phyloP scores from a whole-genome alignment of 1,140 invertebrate genomes.

The Thereuonema tuberculata region DNA sequence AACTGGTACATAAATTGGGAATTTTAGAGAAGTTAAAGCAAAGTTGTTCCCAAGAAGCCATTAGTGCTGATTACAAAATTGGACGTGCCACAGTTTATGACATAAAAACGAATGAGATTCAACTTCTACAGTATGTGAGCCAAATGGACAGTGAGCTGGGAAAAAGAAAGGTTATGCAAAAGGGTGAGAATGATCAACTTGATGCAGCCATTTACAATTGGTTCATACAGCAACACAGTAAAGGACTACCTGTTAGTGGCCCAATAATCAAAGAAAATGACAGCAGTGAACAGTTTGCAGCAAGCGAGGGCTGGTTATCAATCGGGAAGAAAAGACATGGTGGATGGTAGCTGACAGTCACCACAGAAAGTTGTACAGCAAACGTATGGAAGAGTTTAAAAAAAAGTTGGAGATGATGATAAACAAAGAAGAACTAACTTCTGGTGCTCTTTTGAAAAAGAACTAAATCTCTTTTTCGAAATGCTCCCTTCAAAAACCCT shows the following conservation, averaged over 20 bases:
- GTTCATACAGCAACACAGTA: not conserved
- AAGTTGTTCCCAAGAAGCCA: constrained; percentile 1
- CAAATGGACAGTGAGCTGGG: constrained; percentile 1
- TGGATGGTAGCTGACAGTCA: not conserved
- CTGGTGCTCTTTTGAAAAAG: not conserved
- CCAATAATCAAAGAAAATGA: not conserved
- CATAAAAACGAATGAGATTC: not conserved
- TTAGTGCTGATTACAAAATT: not conserved
- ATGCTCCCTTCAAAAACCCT: not conserved
- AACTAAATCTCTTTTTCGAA: not conserved
- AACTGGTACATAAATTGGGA: not conserved
- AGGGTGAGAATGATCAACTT: constrained; percentile 5
- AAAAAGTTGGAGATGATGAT: not conserved
- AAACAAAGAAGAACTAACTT: not conserved
- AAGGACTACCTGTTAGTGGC: not conserved
- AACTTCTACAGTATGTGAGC: not conserved
- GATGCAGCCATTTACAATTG: not conserved
- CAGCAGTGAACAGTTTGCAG: not conserved
- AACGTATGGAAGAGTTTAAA: not conserved
- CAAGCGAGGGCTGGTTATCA: not conserved
- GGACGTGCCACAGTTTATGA: not conserved
- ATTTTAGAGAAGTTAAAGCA: constrained; percentile 5
- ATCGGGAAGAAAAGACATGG: not conserved
- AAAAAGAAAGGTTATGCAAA: constrained; percentile 8
- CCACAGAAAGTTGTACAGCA: not conserved